Evolutionary conservation across 2,797 vertebrate species (phyloP), one percentile per base, ranked within the genome.

Genomic region (Rhabdophis nuchalis): DNA sequence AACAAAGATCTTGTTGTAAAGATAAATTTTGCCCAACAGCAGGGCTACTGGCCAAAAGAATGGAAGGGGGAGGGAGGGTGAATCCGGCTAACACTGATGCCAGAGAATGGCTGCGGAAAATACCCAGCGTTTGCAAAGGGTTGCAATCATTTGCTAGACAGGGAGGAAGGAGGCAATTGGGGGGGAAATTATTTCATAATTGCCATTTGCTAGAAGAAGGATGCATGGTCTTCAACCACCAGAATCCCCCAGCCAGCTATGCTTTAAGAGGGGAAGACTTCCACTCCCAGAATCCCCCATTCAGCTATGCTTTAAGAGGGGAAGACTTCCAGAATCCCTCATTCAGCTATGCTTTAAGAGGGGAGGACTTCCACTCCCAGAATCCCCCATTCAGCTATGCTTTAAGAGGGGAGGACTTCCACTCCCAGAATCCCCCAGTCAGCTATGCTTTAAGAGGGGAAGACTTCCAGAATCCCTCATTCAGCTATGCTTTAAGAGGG

Each of bases 1-100:
- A 86, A 92, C 92, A 92, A 92, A 90, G 92, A 77, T 72, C 92
- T 90, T 92, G 85, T 92, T 92, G 89, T 90, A 54, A 41, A 68
- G 89, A 89, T 64, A 57, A 90, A 54, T 25, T 77, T 72, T 27
- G 85, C 89, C 89, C 20, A 41, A 50, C 32, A 32, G 4, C 52
- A 58, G 72, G 85, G 88, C 61, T 4, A 2, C 6, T 0, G 1
- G 88, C 52, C 92, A 86, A 50, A 1, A 23, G 18, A n/a, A 60
- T 23, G n/a, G 11, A 25, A 36, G 68, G 23, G 8, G 14, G 1
- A 4, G 12, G n/a, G 5, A 53, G 85, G 5, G 11, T 1, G 11
- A 23, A 41, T 10, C 18, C 16, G 3, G 32, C 8, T 23, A 41
- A 41, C 16, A 36, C 32, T 3, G 8, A 10, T 77, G 68, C 18